Base-by-base conservation (phyloP, 2,888 invertebrate species). In the Pterostichus madidus region DNA sequence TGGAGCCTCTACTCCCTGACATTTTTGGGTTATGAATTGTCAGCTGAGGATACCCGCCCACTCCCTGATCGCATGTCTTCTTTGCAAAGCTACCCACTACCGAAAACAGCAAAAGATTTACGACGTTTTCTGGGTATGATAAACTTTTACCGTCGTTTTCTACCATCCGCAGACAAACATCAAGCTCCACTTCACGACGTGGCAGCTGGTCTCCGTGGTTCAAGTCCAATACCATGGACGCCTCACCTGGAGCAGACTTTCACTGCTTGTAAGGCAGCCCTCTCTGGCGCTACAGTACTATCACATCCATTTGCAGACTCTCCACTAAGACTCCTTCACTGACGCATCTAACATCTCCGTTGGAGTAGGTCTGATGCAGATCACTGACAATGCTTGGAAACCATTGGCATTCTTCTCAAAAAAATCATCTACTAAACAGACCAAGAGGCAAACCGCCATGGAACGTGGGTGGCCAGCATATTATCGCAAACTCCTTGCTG, bases 401-500 rank as follows among this genome's bases (percentile, higher is more conserved):
- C 59, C 59, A 10, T 31, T 31, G 17, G 59, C 59, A 59, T 64
- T 64, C 64, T 64, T 64, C n/a, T n/a, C n/a, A n/a, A n/a, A n/a
- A n/a, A n/a, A n/a, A n/a, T n/a, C n/a, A n/a, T 53, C 53, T 5
- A 15, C 53, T 4, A 13, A 17, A 4, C 53, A 53, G 17, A 87
- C 0, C 73, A 86, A 53, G n/a, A n/a, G n/a, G n/a, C n/a, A n/a
- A n/a, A n/a, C n/a, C n/a, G n/a, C n/a, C n/a, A n/a, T n/a, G n/a
- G n/a, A n/a, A n/a, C n/a, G n/a, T n/a, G n/a, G n/a, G n/a, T n/a
- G n/a, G n/a, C n/a, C n/a, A n/a, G n/a, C n/a, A n/a, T n/a, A n/a
- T n/a, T 88, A 89, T 71, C 35, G 88, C 1, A 88, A 88, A 83
- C 86, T 89, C 0, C 84, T 88, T 4, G 88, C 88, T 0, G 86